Base-by-base conservation (phyloP, 2,797 vertebrate genomes). In the Syngnathus acus region DNA sequence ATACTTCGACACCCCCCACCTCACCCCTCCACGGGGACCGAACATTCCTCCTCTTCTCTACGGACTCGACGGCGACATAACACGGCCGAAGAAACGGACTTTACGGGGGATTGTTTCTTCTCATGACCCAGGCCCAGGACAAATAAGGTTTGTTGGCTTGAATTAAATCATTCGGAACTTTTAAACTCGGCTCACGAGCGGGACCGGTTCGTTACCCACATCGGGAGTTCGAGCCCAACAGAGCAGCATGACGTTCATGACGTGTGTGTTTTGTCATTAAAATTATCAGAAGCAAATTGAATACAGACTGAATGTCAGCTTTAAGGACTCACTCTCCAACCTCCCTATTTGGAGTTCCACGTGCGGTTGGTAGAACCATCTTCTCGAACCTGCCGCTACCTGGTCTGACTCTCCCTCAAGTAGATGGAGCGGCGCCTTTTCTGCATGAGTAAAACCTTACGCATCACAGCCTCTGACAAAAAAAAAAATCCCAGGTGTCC, bases 31-130 rank as follows among this genome's bases (percentile, higher is more conserved):
- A 72, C 72, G 6, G 0, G 66, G 67, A 68, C 72, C 1, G 76
- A 66, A 71, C 83, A 71, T 82, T 82, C 83, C 73, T 82, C 81
- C 62, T 69, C 74, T 74, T 65, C 55, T 38, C 55, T 65, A 42
- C 66, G 69, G 66, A 53, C 64, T 72, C 66, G 14, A 62, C 0
- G 64, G 72, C 69, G 1, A 60, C 61, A 71, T 68, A 64, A 66
- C 78, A 58, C 62, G 55, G 26, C 51, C 62, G 43, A 43, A n/a
- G 14, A 5, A 69, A 19, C 68, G 60, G 50, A 55, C 72, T 63
- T 61, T 55, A 69, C 78, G 59, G 39, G 10, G 19, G 39, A 62
- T 43, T 45, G n/a, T 43, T n/a, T 19, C n/a, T 0, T 64, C 2
- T 11, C 67, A 85, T 81, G 87, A 81, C 65, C n/a, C 55, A 39